These are phyloP conservation scores for Dinocampus coccinellae DNA, from an alignment of 2,888 invertebrate species.

Conservation along the genomic window DNA sequence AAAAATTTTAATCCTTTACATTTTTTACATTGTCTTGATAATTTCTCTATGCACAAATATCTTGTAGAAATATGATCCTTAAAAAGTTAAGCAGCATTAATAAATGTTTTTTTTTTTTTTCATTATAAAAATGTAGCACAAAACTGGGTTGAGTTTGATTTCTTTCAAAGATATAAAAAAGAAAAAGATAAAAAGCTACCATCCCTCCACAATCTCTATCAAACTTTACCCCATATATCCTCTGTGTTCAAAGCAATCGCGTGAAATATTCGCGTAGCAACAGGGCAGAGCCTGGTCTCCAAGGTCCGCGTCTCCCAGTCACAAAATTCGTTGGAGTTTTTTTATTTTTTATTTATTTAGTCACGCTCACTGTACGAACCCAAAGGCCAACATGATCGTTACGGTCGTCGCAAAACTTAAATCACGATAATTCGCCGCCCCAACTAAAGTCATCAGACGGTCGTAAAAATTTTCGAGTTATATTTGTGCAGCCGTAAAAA, in stretches of 20 bases:
- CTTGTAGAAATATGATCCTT: too few species aligned
- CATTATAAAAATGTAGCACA: neutral
- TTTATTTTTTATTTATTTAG: neutral
- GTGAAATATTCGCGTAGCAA: neutral
- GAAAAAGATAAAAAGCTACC: too few species aligned
- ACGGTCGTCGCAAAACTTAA: slow-evolving; percentile 8
- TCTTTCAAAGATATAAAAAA: neutral
- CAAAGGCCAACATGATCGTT: slow-evolving; percentile 16
- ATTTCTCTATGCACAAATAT: too few species aligned
- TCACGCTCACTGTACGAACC: neutral
- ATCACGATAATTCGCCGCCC: slow-evolving; percentile 23
- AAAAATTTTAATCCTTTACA: too few species aligned
- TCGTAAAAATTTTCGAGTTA: slow-evolving; percentile 43
- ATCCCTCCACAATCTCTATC: neutral
- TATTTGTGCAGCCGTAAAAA: slow-evolving; percentile 38
- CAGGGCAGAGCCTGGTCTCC: neutral
- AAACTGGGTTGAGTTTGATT: neutral
- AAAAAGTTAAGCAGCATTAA: neutral
- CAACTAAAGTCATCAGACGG: slow-evolving; percentile 30
- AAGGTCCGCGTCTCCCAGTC: neutral
- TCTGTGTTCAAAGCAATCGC: neutral
- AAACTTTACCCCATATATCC: neutral
- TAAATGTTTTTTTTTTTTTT: too few species aligned
- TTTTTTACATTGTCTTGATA: too few species aligned
- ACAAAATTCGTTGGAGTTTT: slow-evolving; percentile 19